These are phyloP conservation scores for Taurulus bubalis DNA, from an alignment of 2,113 vertebrate genomes.

Conservation along the genomic window DNA sequence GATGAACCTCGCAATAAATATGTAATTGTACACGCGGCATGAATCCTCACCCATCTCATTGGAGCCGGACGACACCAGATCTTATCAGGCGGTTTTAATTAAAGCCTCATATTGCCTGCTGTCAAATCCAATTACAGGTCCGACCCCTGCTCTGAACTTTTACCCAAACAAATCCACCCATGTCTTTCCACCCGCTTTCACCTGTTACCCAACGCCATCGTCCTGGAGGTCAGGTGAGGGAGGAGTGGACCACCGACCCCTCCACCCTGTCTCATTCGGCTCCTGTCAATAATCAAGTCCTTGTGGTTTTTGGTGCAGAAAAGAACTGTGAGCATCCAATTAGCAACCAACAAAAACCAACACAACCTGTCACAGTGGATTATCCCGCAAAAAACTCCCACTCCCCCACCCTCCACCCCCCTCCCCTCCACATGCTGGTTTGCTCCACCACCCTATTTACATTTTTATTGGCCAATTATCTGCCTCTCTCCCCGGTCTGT, in stretches of 20 bases:
- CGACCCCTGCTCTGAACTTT: constrained; percentile 29
- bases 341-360: constrained; percentile 77
- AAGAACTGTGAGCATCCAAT: constrained; percentile 74
- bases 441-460: constrained; percentile 78
- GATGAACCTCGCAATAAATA: constrained; percentile 12
- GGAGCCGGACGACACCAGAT: constrained; percentile 15
- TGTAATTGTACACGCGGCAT: constrained; percentile 1
- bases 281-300: constrained; percentile 56
- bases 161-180: constrained; percentile 29
- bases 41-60: constrained; percentile 8
- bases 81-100: constrained; percentile 36
- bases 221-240: neutral
- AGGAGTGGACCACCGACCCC: neutral
- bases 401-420: neutral
- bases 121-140: constrained; percentile 50
- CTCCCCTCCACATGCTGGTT: constrained; percentile 71
- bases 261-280: constrained; percentile 24
- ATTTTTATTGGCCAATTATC: constrained; percentile 86
- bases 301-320: constrained; percentile 57
- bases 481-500: constrained; percentile 74
- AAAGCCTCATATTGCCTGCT: constrained; percentile 27
- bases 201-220: constrained; percentile 12
- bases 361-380: constrained; percentile 81
- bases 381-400: constrained; percentile 66
- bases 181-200: constrained; percentile 22